These are phyloP conservation scores for Cistogaster globosa DNA, from an alignment of 2,888 invertebrate genomes.

Conservation along the genomic window DNA sequence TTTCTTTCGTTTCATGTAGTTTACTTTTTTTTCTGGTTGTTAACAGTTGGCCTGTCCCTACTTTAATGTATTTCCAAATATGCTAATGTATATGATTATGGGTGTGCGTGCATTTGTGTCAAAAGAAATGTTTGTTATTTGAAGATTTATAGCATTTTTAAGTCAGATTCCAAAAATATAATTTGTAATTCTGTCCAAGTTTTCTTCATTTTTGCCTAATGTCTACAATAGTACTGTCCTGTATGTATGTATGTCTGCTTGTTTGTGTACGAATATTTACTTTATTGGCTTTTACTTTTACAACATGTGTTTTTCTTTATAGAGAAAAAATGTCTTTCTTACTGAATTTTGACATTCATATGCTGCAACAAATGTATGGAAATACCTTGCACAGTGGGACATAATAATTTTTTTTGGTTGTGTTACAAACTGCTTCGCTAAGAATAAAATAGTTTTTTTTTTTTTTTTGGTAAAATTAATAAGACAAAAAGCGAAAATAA, in stretches of 20 bases:
- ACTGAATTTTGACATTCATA: slow-evolving; percentile 14
- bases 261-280: slow-evolving; percentile 55
- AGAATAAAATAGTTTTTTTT: too few relatives aligned
- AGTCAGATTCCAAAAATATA: slow-evolving; percentile 80
- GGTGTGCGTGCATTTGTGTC: slow-evolving; percentile 63
- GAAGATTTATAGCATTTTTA: slow-evolving; percentile 81
- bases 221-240: not conserved
- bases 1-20: slow-evolving; percentile 39
- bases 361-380: not conserved
- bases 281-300: slow-evolving; percentile 68
- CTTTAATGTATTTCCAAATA: slow-evolving; percentile 20
- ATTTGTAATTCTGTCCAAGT: slow-evolving; percentile 69
- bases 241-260: slow-evolving; percentile 20
- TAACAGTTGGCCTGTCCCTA: slow-evolving; percentile 36
- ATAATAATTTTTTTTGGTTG: not conserved
- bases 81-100: slow-evolving; percentile 30
- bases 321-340: slow-evolving; percentile 52
- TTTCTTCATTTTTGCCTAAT: slow-evolving; percentile 14
- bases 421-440: too few relatives aligned
- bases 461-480: too few relatives aligned
- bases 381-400: slow-evolving; percentile 20
- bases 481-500: too few relatives aligned
- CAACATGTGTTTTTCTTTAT: slow-evolving; percentile 65
- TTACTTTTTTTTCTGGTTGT: not conserved
- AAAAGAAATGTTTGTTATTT: slow-evolving; percentile 74